Evolutionary conservation across 2,113 vertebrate genomes (phyloP).

Genomic region (Chamaea fasciata): DNA sequence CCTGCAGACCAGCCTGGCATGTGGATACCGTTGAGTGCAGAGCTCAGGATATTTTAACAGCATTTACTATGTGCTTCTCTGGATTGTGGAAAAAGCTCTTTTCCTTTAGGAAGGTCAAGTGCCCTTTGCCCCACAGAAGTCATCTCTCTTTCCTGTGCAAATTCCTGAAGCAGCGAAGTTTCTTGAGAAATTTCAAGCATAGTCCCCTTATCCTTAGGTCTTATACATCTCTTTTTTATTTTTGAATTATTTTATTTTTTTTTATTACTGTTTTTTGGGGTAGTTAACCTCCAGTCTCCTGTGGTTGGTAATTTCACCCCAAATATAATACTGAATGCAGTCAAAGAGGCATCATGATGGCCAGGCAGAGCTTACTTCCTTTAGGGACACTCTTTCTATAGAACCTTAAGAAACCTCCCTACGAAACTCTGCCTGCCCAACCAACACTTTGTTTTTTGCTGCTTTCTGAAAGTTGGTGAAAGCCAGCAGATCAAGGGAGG

Average conservation of each 20-base stretch:
- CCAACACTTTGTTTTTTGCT: background rate
- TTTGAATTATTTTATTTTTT: background rate
- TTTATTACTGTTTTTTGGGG: background rate
- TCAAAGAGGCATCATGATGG: background rate
- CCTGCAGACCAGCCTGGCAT: background rate
- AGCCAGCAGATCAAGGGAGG: background rate
- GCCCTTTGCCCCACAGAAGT: rapidly evolving
- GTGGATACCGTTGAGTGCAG: background rate
- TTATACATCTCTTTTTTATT: background rate
- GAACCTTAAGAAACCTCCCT: background rate
- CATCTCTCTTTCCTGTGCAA: background rate
- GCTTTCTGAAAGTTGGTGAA: background rate
- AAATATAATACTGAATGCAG: background rate
- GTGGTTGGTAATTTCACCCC: background rate
- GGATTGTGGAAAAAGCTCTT: background rate
- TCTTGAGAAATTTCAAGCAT: background rate
- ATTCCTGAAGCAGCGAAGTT: background rate
- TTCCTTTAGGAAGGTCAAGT: background rate
- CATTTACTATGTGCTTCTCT: background rate
- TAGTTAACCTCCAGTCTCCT: background rate
- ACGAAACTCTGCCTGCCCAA: background rate
- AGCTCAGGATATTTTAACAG: background rate
- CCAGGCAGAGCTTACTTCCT: background rate
- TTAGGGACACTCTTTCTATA: background rate
- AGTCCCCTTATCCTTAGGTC: background rate